These are phyloP conservation scores for Cheirogaleus medius DNA, from an alignment of 2,113 vertebrate species.

Conservation along the genomic window DNA sequence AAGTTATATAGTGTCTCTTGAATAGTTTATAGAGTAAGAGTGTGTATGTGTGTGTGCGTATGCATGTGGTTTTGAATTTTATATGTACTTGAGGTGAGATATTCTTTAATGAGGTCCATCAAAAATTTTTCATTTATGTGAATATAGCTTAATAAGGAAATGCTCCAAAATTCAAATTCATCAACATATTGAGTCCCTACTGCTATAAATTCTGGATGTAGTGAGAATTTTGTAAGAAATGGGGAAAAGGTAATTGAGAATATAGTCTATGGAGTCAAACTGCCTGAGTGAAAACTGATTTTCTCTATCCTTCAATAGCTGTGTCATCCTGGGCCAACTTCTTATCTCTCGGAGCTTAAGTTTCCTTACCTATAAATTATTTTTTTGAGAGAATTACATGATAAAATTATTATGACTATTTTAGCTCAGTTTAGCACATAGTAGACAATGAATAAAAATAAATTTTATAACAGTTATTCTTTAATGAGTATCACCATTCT, in stretches of 20 bases:
- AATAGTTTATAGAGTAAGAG: background rate
- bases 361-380: background rate
- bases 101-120: background rate
- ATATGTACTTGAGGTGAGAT: background rate
- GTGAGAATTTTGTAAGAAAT: background rate
- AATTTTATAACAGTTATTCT: background rate
- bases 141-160: background rate
- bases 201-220: background rate
- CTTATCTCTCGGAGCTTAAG: background rate
- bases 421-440: conserved; percentile 9
- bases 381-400: background rate
- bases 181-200: background rate
- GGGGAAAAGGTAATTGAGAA: background rate
- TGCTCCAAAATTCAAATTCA: background rate
- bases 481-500: conserved; percentile 6
- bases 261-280: background rate
- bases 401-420: background rate
- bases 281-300: background rate
- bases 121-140: background rate
- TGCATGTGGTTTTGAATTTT: background rate
- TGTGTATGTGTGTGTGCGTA: background rate
- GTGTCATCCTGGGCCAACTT: background rate
- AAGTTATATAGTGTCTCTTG: background rate
- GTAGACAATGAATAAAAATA: conserved; percentile 22
- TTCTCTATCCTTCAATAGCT: background rate